Percentiles rank a stretch among this genome's conserved stretches.
phyloP scores from a whole-genome alignment of 2,113 vertebrate genomes.

The Heloderma charlesbogerti region DNA sequence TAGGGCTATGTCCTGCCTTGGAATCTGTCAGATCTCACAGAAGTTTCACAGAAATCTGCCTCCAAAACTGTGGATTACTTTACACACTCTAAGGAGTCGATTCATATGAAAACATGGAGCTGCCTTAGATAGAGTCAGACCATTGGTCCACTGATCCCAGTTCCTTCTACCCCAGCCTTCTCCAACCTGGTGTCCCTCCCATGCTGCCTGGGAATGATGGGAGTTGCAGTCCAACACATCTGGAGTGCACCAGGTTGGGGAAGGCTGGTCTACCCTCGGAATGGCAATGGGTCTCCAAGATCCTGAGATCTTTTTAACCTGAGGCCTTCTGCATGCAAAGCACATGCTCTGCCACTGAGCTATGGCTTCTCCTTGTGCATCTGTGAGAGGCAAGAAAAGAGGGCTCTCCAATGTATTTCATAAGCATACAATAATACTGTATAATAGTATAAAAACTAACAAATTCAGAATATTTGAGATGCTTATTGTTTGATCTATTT shows the following conservation, averaged over 20 bases:
- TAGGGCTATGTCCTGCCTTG: neutral
- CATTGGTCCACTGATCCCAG: neutral
- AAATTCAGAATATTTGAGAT: neutral
- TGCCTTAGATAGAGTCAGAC: neutral
- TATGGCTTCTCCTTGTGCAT: neutral
- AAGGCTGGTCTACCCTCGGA: too few relatives aligned
- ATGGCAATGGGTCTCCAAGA: neutral
- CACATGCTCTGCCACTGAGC: neutral
- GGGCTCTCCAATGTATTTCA: neutral
- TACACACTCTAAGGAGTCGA: neutral
- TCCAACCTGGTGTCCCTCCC: too few relatives aligned
- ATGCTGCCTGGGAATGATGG: too few relatives aligned
- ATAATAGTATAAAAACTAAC: neutral
- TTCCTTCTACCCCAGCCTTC: neutral
- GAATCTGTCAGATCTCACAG: neutral
- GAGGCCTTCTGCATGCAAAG: neutral
- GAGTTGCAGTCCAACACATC: too few relatives aligned
- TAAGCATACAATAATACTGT: neutral
- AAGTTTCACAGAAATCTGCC: neutral
- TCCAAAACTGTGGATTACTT: neutral
- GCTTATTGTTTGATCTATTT: neutral
- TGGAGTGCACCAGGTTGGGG: too few relatives aligned
- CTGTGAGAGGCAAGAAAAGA: neutral
- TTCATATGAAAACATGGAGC: neutral
- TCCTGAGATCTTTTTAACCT: neutral